phyloP scores from a whole-genome alignment of 2,888 invertebrate species.

The Apocheima hispidaria region DNA sequence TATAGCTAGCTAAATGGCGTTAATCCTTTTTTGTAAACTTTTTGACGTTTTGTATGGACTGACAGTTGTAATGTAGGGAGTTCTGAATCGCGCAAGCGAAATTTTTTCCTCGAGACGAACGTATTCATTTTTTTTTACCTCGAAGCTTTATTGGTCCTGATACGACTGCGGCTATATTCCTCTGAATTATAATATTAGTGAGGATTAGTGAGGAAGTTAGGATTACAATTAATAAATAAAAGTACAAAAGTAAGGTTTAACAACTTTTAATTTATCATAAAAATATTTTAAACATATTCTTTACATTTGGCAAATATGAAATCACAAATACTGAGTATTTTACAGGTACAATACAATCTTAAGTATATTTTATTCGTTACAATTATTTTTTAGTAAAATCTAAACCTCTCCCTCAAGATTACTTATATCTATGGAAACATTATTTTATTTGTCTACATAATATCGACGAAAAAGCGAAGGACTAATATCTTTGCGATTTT shows the following conservation, averaged over 20 bases:
- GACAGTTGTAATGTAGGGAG: too few species aligned
- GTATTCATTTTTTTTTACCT: too few species aligned
- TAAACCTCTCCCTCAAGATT: conserved; percentile 65
- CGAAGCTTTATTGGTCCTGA: too few species aligned
- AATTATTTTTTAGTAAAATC: conserved; percentile 42
- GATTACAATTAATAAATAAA: conserved; percentile 13
- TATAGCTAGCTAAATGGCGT: too few species aligned
- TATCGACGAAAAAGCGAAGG: conserved; percentile 26
- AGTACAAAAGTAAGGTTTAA: conserved; percentile 27
- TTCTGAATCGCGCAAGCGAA: too few species aligned
- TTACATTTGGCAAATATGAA: conserved; percentile 37
- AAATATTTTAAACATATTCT: conserved; percentile 44
- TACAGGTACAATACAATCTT: conserved; percentile 51
- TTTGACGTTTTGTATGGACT: too few species aligned
- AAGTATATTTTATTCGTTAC: conserved; percentile 40
- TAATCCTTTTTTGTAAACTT: too few species aligned
- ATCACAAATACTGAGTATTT: conserved; percentile 50
- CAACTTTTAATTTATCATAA: conserved; percentile 47
- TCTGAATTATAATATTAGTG: too few species aligned
- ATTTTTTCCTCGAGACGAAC: too few species aligned
- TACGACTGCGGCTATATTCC: too few species aligned
- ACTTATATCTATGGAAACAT: conserved; percentile 35
- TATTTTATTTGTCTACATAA: conserved; percentile 18
- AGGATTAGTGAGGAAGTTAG: too few species aligned
- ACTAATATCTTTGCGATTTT: conserved; percentile 13